Evolutionary conservation across 2,888 invertebrate genomes (phyloP).

Genomic region (Pecten maximus): DNA sequence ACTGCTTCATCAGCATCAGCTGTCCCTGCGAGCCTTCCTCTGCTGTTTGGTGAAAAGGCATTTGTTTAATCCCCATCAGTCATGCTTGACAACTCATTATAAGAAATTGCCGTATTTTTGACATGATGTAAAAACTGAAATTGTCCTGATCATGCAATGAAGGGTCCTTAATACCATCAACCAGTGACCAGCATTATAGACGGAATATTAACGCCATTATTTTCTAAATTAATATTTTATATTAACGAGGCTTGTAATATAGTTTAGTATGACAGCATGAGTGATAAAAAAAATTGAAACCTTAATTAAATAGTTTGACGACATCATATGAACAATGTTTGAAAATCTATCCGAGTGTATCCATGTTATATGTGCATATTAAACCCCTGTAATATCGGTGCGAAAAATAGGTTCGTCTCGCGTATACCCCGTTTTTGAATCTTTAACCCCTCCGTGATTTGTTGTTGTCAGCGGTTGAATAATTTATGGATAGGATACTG

Average conservation of each 20-base stretch:
- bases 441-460: neutral
- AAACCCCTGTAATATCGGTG: neutral
- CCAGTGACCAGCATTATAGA: neutral
- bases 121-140: slow-evolving; percentile 4
- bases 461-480: neutral
- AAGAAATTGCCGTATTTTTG: slow-evolving; percentile 18
- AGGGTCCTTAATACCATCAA: neutral
- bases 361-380: slow-evolving; percentile 7
- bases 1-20: neutral
- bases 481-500: slow-evolving; percentile 14
- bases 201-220: neutral
- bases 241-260: slow-evolving; percentile 20
- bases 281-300: neutral
- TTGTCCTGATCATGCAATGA: slow-evolving; percentile 35
- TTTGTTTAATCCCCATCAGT: slow-evolving; percentile 13
- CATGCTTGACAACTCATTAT: slow-evolving; percentile 14
- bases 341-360: neutral
- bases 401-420: neutral
- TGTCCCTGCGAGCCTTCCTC: neutral
- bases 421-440: neutral
- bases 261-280: neutral
- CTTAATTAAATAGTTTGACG: neutral
- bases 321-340: slow-evolving; percentile 12
- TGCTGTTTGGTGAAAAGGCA: neutral
- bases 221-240: slow-evolving; percentile 4